Percentiles rank a stretch among this genome's conserved stretches.
These are phyloP conservation scores for Natator depressus DNA, from an alignment of 2,113 vertebrate species.

Conservation along the genomic window DNA sequence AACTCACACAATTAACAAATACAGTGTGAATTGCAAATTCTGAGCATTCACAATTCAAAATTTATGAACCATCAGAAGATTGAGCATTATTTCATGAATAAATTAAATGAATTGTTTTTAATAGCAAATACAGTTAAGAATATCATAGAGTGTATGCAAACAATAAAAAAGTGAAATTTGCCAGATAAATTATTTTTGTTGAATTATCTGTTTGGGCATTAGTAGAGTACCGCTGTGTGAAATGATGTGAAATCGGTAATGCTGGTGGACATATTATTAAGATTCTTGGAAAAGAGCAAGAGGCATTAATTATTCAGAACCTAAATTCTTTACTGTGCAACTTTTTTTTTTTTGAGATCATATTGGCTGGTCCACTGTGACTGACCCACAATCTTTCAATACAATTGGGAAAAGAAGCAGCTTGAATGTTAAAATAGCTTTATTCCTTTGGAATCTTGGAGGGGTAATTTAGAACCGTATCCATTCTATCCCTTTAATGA, in stretches of 20 bases:
- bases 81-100: neutral
- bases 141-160: neutral
- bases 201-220: neutral
- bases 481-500: neutral
- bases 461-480: no score
- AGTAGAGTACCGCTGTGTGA: neutral
- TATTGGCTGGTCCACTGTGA: neutral
- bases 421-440: neutral
- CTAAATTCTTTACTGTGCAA: neutral
- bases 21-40: neutral
- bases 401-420: neutral
- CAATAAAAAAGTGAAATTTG: neutral
- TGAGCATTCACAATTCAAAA: neutral
- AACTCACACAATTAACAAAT: neutral
- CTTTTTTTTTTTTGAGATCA: neutral
- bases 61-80: neutral
- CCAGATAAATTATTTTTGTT: neutral
- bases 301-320: neutral
- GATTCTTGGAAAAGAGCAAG: neutral
- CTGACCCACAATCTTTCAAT: neutral
- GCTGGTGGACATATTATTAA: neutral
- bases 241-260: neutral
- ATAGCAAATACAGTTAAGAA: neutral
- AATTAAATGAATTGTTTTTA: neutral
- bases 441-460: neutral